Conservation (phyloP, 2,113 vertebrate genomes). For the Girardinichthys multiradiatus region DNA sequence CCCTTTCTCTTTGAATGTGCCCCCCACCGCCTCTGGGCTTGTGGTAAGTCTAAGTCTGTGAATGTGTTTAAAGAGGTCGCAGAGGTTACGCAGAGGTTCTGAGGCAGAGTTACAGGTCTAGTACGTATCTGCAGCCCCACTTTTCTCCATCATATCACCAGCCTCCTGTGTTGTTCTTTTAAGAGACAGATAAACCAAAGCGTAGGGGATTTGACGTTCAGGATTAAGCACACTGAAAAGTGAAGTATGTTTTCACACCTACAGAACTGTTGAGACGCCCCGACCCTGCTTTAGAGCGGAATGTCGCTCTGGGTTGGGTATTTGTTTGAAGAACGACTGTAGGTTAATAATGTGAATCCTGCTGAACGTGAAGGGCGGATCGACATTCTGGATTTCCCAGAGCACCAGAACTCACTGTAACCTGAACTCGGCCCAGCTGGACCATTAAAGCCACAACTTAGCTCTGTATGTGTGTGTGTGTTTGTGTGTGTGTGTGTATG, state of each 20-base stretch:
- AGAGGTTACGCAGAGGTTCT: conserved; percentile 33
- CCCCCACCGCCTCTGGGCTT: not conserved
- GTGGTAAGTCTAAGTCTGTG: conserved; percentile 4
- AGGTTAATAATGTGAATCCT: conserved; percentile 56
- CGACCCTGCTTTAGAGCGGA: conserved; percentile 1
- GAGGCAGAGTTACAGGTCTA: conserved; percentile 23
- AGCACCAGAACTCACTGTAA: conserved; percentile 46
- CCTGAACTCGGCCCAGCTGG: conserved; percentile 64
- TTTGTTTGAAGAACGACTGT: conserved; percentile 62
- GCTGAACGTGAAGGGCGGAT: conserved; percentile 52
- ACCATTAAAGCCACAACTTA: conserved; percentile 62
- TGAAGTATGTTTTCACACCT: conserved; percentile 51
- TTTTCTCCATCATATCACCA: conserved; percentile 27
- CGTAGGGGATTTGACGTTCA: conserved; percentile 29
- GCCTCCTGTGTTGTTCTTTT: conserved; percentile 19
- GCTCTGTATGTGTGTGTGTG: conserved; percentile 27
- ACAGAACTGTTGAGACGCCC: conserved; percentile 7
- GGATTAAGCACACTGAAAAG: conserved; percentile 20
- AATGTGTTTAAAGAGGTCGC: conserved; percentile 19
- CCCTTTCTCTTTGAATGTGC: conserved; percentile 1
- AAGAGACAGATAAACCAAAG: conserved; percentile 34
- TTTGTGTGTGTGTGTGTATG: conserved; percentile 19
- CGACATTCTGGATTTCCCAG: conserved; percentile 51
- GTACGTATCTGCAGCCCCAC: conserved; percentile 6
- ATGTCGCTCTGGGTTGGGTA: conserved; percentile 6